Evolutionary conservation across 1,140 invertebrate species (phyloP).

Genomic region (Tetragnatha versicolor): DNA sequence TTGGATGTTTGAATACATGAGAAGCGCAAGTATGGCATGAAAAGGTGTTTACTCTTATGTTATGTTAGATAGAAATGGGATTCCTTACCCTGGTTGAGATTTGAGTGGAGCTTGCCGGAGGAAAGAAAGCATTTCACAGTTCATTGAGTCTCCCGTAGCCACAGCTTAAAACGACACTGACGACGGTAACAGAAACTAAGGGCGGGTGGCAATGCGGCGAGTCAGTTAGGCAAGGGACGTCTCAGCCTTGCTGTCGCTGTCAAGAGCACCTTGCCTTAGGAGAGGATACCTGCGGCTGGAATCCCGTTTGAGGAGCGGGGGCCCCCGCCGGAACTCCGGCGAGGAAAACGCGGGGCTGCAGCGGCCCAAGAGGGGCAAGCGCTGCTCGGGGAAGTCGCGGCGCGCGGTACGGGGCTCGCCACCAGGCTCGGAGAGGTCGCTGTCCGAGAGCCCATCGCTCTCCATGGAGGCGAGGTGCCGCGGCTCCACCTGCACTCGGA

Average conservation of each 20-base stretch:
- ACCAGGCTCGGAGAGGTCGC: conserved; percentile 42
- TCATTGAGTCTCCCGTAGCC: conserved; percentile 3
- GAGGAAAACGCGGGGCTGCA: conserved; percentile 42
- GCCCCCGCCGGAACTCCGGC: conserved; percentile 19
- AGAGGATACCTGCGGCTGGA: conserved; percentile 46
- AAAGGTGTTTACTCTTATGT: no score
- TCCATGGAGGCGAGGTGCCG: conserved; percentile 59
- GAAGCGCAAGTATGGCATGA: no score
- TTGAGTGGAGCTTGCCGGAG: neutral
- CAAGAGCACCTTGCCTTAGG: conserved; percentile 53
- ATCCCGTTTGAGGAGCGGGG: conserved; percentile 46
- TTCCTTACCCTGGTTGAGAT: conserved; percentile 8
- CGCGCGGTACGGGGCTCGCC: conserved; percentile 22
- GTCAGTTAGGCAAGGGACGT: conserved; percentile 24
- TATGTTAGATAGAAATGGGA: no score
- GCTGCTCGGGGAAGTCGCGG: conserved; percentile 42
- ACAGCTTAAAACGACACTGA: conserved; percentile 18
- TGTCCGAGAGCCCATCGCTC: conserved; percentile 58
- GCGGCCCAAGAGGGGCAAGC: conserved; percentile 32
- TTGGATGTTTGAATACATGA: no score
- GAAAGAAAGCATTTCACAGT: neutral
- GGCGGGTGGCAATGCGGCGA: neutral
- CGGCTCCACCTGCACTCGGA: conserved; percentile 53
- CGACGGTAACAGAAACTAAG: conserved; percentile 19
- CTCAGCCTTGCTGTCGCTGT: conserved; percentile 47